Percentiles rank a stretch among this genome's conserved stretches.
Conservation (phyloP, 2,113 vertebrate genomes). For the Mionectes macconnelli region DNA sequence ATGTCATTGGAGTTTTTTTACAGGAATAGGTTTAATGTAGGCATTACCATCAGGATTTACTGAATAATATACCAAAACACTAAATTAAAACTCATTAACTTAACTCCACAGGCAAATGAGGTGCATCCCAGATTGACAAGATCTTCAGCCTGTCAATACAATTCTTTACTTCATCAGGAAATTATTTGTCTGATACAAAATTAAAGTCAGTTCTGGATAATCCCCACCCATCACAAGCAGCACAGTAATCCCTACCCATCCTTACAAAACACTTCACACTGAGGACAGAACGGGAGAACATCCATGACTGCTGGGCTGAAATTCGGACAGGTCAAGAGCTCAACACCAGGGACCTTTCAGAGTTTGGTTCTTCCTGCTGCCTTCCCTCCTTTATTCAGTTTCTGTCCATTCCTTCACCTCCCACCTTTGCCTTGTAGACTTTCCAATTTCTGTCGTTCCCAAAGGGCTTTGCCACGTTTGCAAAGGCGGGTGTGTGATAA, state of each 20-base stretch:
- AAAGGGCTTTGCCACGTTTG: neutral
- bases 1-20: fast-evolving
- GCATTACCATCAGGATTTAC: neutral
- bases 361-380: neutral
- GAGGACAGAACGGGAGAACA: no score
- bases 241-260: neutral
- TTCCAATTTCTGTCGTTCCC: neutral
- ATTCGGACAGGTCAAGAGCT: neutral
- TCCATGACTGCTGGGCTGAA: neutral
- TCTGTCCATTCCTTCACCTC: neutral
- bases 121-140: neutral
- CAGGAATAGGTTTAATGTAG: neutral
- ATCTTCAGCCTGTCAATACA: neutral
- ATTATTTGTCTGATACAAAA: neutral
- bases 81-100: neutral
- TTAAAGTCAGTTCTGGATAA: neutral
- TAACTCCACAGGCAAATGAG: neutral
- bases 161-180: neutral
- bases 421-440: neutral
- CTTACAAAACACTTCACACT: neutral
- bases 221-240: neutral
- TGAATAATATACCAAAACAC: neutral
- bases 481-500: neutral
- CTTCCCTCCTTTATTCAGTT: neutral
- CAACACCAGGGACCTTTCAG: no score